A percentile compares a stretch with the other conserved stretches of the same genome.
Evolutionary conservation across 2,888 invertebrate species (phyloP).

Genomic region (Parthenolecanium corni): DNA sequence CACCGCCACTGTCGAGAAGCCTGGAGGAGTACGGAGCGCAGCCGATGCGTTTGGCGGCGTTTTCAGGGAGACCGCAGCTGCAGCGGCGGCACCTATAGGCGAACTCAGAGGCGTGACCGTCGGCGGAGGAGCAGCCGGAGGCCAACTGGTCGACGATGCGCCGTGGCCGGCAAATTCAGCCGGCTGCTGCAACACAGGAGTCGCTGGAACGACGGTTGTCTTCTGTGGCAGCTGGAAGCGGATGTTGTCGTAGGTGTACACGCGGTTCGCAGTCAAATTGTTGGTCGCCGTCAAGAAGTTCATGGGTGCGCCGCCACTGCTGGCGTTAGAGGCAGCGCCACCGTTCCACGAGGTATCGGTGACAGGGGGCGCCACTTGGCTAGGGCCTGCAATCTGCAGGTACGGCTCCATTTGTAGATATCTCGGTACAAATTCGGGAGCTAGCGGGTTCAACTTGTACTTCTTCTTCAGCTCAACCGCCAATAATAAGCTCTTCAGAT

Average conservation of each 20-base stretch:
- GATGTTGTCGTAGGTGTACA: slow-evolving; percentile 21
- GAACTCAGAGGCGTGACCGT: background rate
- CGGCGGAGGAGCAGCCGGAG: background rate
- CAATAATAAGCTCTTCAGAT: slow-evolving; percentile 54
- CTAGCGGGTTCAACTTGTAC: slow-evolving; percentile 67
- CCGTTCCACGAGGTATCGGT: background rate
- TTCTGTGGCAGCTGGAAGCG: slow-evolving; percentile 24
- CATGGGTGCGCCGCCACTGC: background rate
- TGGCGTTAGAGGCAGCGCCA: background rate
- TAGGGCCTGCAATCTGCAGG: slow-evolving; percentile 1
- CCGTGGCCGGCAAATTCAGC: background rate
- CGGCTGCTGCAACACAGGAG: background rate
- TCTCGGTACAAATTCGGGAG: slow-evolving; percentile 65
- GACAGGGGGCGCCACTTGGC: background rate
- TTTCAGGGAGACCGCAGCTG: background rate
- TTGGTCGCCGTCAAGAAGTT: background rate
- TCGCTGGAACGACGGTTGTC: background rate
- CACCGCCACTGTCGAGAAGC: background rate
- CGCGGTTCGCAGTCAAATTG: background rate
- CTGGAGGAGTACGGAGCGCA: background rate
- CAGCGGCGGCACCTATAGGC: background rate
- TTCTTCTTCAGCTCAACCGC: slow-evolving; percentile 62
- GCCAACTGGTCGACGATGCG: background rate
- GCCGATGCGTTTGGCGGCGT: background rate
- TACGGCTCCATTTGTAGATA: slow-evolving; percentile 39